Percentiles rank a stretch among this genome's conserved stretches.
These are phyloP conservation scores for Ibidorhyncha struthersii DNA, from an alignment of 2,113 vertebrate species.

Conservation along the genomic window DNA sequence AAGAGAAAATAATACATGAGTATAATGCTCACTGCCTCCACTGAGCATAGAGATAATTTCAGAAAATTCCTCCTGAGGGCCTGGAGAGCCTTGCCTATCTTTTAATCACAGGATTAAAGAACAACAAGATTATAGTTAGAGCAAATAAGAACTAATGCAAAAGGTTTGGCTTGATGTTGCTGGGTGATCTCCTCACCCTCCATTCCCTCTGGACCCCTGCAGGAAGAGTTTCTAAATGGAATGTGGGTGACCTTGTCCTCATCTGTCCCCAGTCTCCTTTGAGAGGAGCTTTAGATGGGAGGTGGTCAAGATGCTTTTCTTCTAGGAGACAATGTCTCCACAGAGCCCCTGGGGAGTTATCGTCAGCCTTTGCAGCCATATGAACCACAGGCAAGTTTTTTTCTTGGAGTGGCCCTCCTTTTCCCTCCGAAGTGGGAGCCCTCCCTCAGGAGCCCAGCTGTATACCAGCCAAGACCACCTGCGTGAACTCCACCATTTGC, in stretches of 20 bases:
- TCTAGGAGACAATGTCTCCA: neutral
- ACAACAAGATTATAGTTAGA: neutral
- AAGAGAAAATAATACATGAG: neutral
- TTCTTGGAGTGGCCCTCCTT: neutral
- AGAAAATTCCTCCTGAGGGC: neutral
- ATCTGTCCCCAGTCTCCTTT: neutral
- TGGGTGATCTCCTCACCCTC: neutral
- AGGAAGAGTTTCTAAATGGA: neutral
- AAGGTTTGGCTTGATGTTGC: neutral
- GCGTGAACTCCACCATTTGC: neutral
- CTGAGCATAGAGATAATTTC: neutral
- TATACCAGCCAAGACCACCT: neutral
- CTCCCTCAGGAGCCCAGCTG: neutral
- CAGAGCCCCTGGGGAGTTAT: neutral
- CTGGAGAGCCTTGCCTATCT: neutral
- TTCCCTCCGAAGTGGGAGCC: neutral
- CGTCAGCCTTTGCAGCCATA: neutral
- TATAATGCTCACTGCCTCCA: neutral
- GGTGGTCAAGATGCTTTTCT: neutral
- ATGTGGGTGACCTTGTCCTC: neutral
- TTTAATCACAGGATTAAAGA: neutral
- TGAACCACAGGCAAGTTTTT: neutral
- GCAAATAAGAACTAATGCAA: neutral
- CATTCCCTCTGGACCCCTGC: neutral
- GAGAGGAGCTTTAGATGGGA: neutral